Percentiles rank a stretch among this genome's conserved stretches.
These are phyloP conservation scores for Octomys mimax DNA, from an alignment of 2,797 vertebrate genomes.

Conservation along the genomic window DNA sequence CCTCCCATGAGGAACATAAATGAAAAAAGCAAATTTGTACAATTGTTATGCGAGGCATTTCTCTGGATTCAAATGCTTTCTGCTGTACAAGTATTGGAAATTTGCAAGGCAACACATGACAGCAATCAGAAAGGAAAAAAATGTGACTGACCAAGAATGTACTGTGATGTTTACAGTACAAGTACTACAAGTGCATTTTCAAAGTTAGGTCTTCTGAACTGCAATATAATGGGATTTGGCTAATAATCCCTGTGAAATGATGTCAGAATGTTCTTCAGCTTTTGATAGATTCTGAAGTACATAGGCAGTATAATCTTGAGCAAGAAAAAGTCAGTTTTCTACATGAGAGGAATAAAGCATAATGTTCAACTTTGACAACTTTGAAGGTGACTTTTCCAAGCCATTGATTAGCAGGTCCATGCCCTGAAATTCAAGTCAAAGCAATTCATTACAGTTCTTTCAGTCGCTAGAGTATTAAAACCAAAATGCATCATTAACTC, in stretches of 20 bases:
- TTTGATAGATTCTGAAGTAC: slow-evolving; percentile 58
- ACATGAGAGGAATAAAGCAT: slow-evolving; percentile 72
- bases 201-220: slow-evolving; percentile 66
- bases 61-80: slow-evolving; percentile 31
- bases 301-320: slow-evolving; percentile 57
- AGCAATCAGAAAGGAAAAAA: slow-evolving; percentile 29
- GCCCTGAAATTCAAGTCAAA: slow-evolving; percentile 84
- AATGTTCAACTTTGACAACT: slow-evolving; percentile 69
- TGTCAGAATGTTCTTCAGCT: slow-evolving; percentile 21
- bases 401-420: slow-evolving; percentile 85
- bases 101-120: slow-evolving; percentile 44
- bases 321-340: slow-evolving; percentile 51
- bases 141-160: slow-evolving; percentile 35
- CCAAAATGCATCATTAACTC: slow-evolving; percentile 88
- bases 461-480: slow-evolving; percentile 85
- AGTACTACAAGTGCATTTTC: slow-evolving; percentile 54
- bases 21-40: slow-evolving; percentile 45
- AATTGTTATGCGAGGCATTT: slow-evolving; percentile 27
- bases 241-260: slow-evolving; percentile 69
- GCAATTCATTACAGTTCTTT: slow-evolving; percentile 86
- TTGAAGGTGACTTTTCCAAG: slow-evolving; percentile 88
- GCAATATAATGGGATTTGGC: slow-evolving; percentile 42
- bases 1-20: neutral
- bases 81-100: slow-evolving; percentile 32
- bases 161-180: slow-evolving; percentile 20